These are phyloP conservation scores for Nansenia antarctica DNA, from an alignment of 2,113 vertebrate species.

Conservation along the genomic window DNA sequence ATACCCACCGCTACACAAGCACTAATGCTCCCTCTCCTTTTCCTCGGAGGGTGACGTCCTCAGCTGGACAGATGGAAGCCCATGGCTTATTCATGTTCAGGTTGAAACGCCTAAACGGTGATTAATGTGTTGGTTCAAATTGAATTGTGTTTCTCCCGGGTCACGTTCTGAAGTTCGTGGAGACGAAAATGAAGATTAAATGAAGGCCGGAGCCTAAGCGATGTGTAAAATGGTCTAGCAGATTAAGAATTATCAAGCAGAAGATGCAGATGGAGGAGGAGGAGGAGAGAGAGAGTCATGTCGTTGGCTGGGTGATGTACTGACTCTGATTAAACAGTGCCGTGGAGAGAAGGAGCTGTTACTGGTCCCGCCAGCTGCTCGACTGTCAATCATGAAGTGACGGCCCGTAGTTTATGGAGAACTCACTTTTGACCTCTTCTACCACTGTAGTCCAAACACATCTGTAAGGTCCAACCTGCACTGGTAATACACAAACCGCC, in stretches of 20 bases:
- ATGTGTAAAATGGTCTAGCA: slow-evolving; percentile 29
- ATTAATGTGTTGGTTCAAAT: slow-evolving; percentile 50
- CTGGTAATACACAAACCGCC: background rate
- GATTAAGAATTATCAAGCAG: slow-evolving; percentile 29
- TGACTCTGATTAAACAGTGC: too few relatives aligned
- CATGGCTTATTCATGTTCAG: slow-evolving; percentile 21
- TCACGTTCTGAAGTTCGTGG: slow-evolving; percentile 31
- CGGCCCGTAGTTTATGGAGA: too few relatives aligned
- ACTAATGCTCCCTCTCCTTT: slow-evolving; percentile 43
- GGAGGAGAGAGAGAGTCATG: slow-evolving; percentile 11
- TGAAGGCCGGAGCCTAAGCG: slow-evolving; percentile 19
- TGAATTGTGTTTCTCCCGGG: slow-evolving; percentile 28
- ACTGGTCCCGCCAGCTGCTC: too few relatives aligned
- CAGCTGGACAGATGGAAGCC: slow-evolving; percentile 34
- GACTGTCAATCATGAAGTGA: too few relatives aligned
- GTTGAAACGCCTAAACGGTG: slow-evolving; percentile 27
- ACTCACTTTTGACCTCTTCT: too few relatives aligned
- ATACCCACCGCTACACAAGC: slow-evolving; percentile 35
- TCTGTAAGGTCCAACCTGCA: too few relatives aligned
- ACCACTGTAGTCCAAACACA: too few relatives aligned
- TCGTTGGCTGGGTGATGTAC: background rate
- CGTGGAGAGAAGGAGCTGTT: too few relatives aligned
- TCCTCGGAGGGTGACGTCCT: slow-evolving; percentile 21
- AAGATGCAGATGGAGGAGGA: slow-evolving; percentile 21
- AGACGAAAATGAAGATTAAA: slow-evolving; percentile 60